These are phyloP conservation scores for Archilochus colubris DNA, from an alignment of 2,113 vertebrate genomes.

Conservation along the genomic window DNA sequence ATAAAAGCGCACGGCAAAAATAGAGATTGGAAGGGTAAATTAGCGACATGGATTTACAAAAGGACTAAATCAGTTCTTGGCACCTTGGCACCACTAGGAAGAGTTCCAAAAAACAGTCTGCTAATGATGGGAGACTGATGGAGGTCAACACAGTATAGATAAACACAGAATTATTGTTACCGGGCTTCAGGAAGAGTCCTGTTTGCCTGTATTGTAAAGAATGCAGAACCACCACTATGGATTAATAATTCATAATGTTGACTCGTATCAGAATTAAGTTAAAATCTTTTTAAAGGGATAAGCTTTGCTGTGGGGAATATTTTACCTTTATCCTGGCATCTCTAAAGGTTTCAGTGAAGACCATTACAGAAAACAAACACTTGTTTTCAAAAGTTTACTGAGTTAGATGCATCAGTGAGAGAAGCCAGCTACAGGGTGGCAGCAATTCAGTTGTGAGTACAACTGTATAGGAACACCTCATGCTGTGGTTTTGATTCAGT, in stretches of 20 bases:
- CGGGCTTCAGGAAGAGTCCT: background rate
- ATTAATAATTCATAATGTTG: background rate
- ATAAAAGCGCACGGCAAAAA: too few relatives aligned
- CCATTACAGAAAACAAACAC: background rate
- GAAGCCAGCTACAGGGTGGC: background rate
- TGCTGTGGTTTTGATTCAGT: background rate
- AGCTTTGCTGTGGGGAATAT: background rate
- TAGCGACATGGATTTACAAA: background rate
- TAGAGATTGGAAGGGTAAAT: background rate
- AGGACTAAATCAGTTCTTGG: background rate
- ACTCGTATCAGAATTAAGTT: background rate
- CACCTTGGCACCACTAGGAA: background rate
- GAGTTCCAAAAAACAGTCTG: background rate
- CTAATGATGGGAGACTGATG: background rate
- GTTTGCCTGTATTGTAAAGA: background rate
- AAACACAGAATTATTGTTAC: background rate
- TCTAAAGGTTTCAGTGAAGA: background rate
- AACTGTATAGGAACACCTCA: too few relatives aligned
- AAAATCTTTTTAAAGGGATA: background rate
- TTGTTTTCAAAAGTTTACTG: background rate
- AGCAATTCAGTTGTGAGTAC: background rate
- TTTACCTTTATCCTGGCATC: background rate
- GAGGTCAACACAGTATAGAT: background rate
- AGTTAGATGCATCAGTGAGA: background rate
- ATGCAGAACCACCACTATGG: rapidly evolving